phyloP scores from a whole-genome alignment of 1,140 invertebrate species.

The Brachionus calyciflorus region DNA sequence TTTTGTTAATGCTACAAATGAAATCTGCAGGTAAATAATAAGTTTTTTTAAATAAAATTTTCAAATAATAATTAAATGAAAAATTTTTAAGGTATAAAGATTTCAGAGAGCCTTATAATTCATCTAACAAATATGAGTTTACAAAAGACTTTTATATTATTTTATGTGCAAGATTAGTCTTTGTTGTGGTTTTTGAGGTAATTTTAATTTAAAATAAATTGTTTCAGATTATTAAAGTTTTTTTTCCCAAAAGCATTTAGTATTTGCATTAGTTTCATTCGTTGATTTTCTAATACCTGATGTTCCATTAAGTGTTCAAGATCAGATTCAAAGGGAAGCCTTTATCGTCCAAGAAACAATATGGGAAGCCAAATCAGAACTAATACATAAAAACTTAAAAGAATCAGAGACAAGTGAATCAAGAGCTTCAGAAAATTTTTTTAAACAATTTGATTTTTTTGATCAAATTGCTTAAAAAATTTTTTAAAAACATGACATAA shows the following conservation, averaged over 20 bases:
- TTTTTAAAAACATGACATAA: no score
- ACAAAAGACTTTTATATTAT: slow-evolving; percentile 26
- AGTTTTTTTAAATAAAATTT: background rate
- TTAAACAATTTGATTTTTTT: no score
- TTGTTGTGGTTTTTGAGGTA: slow-evolving; percentile 16
- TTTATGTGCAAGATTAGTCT: slow-evolving; percentile 21
- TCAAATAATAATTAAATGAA: background rate
- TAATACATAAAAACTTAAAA: no score
- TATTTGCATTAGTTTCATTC: background rate
- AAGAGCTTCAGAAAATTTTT: no score
- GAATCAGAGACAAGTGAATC: no score
- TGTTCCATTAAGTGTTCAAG: slow-evolving; percentile 23
- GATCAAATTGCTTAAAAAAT: no score
- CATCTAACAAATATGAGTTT: slow-evolving; percentile 4
- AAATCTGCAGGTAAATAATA: slow-evolving; percentile 23
- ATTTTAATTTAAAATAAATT: background rate
- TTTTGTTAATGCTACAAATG: slow-evolving; percentile 18
- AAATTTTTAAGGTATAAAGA: slow-evolving; percentile 11
- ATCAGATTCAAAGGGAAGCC: slow-evolving; percentile 32
- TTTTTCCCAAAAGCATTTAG: slow-evolving; percentile 31
- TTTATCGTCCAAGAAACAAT: no score
- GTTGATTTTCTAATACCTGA: slow-evolving; percentile 27
- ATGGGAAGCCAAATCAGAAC: no score
- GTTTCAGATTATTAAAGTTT: background rate
- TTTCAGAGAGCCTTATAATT: slow-evolving; percentile 13